A percentile compares a stretch with the other conserved stretches of the same genome.
These are phyloP conservation scores for Hetaerina titia DNA, from an alignment of 2,888 invertebrate genomes.

Conservation along the genomic window DNA sequence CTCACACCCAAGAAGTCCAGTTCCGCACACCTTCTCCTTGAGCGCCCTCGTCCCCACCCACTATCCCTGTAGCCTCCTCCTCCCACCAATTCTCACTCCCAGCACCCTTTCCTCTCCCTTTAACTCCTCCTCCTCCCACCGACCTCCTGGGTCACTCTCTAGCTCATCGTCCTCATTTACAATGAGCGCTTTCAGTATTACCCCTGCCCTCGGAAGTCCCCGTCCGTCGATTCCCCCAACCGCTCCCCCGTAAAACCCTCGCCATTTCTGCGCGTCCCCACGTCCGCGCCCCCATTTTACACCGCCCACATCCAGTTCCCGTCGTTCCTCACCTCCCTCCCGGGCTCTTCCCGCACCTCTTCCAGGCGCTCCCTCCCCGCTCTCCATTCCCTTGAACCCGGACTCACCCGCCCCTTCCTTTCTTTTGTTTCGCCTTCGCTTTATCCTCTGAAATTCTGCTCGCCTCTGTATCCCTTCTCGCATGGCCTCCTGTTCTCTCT, in stretches of 20 bases:
- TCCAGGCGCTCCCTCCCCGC: not conserved
- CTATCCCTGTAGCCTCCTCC: not conserved
- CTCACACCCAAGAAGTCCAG: no score
- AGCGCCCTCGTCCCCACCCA: not conserved
- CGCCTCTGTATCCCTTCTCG: not conserved
- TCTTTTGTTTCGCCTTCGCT: slow-evolving; percentile 50
- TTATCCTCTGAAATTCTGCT: slow-evolving; percentile 45
- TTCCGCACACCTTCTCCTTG: not conserved
- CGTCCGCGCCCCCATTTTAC: not conserved
- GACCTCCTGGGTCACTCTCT: slow-evolving; percentile 14
- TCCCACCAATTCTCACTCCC: not conserved
- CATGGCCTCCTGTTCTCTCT: not conserved
- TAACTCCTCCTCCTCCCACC: not conserved
- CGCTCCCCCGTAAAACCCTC: not conserved
- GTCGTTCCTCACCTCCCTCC: not conserved
- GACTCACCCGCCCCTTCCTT: not conserved
- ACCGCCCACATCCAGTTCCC: not conserved
- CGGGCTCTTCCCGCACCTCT: not conserved
- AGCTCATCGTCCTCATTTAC: slow-evolving; percentile 53
- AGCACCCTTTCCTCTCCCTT: not conserved
- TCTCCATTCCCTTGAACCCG: not conserved
- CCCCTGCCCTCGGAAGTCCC: not conserved
- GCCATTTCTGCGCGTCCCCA: not conserved
- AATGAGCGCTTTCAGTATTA: slow-evolving; percentile 29
- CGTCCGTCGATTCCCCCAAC: not conserved